A percentile compares a stretch with the other conserved stretches of the same genome.
phyloP scores from a whole-genome alignment of 2,113 vertebrate species.

The Vulpes lagopus region DNA sequence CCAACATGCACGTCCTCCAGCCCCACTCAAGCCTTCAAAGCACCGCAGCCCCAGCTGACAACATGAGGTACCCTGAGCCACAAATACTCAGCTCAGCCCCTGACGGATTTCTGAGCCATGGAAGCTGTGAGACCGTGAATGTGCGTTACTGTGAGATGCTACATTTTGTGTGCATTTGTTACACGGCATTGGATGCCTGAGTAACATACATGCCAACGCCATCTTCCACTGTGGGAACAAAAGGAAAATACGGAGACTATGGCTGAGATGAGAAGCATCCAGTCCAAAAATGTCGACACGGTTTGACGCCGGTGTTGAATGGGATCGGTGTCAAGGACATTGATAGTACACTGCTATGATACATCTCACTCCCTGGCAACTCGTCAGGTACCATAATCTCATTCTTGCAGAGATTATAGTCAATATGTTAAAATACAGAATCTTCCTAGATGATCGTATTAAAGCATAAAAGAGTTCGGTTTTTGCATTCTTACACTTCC shows the following conservation, averaged over 20 bases:
- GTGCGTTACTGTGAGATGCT: rapidly evolving
- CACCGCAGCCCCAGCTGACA: rapidly evolving
- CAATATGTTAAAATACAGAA: neutral
- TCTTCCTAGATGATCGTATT: neutral
- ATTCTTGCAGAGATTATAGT: neutral
- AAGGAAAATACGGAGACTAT: rapidly evolving
- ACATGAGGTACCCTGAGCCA: rapidly evolving
- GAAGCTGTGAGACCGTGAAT: neutral
- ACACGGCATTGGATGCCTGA: neutral
- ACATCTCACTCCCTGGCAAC: neutral
- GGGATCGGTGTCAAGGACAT: no score
- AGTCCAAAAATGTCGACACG: rapidly evolving
- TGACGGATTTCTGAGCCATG: rapidly evolving
- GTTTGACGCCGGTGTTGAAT: neutral
- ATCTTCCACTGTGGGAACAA: neutral
- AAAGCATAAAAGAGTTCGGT: neutral
- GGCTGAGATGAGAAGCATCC: no score
- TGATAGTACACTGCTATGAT: neutral
- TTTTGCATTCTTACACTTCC: neutral
- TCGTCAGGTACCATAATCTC: neutral
- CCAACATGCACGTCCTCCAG: neutral
- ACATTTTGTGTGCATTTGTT: rapidly evolving
- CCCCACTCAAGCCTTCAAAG: neutral
- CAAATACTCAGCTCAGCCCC: neutral
- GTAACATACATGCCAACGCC: no score